Percentiles rank a stretch among this genome's conserved stretches.
Conservation (phyloP, 2,113 vertebrate genomes). For the Octodon degus region DNA sequence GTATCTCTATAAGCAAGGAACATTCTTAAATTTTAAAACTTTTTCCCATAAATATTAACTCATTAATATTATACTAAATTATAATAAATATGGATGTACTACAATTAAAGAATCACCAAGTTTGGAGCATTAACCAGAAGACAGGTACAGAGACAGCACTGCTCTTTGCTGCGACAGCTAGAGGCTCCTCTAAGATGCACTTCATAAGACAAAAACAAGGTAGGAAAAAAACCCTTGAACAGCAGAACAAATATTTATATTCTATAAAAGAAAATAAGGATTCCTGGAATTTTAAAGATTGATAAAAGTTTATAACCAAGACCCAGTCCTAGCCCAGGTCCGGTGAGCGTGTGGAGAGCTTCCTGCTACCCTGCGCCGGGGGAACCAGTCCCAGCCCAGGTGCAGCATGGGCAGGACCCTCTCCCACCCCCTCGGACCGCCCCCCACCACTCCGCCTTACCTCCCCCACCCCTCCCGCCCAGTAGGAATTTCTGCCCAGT, state of each 20-base stretch:
- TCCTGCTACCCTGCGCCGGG: no score
- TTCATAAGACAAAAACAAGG: neutral
- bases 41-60: neutral
- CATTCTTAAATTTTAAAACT: constrained; percentile 44
- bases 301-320: neutral
- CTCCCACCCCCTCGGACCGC: no score
- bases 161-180: neutral
- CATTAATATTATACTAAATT: neutral
- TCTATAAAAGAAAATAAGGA: constrained; percentile 21
- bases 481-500: no score
- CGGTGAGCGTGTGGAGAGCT: no score
- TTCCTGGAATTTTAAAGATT: neutral
- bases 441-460: no score
- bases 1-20: constrained; percentile 1
- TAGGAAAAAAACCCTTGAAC: neutral
- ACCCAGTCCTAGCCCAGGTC: no score
- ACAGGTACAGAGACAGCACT: neutral
- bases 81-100: neutral
- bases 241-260: constrained; percentile 17
- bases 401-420: no score
- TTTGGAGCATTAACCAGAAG: neutral
- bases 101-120: neutral
- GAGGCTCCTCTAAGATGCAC: constrained; percentile 35
- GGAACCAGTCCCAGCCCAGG: no score
- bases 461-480: no score